Evolutionary conservation across 1,140 invertebrate species (phyloP).

Genomic region (Microplitis demolitor): DNA sequence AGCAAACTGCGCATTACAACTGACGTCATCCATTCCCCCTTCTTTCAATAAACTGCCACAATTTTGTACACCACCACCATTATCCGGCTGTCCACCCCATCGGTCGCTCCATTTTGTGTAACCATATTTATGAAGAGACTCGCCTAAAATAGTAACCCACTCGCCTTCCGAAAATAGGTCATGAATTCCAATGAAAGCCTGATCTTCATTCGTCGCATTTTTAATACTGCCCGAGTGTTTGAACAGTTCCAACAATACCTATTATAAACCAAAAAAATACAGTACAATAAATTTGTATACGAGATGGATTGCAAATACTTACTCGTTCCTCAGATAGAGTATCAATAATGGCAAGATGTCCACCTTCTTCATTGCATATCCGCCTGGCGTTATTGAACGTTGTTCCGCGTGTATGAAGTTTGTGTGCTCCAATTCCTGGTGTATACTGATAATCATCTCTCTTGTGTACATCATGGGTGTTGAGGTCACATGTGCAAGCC

Average conservation of each 20-base stretch:
- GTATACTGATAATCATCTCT: conserved; percentile 52
- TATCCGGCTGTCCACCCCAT: conserved; percentile 55
- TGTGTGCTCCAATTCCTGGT: conserved; percentile 47
- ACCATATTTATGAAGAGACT: conserved; percentile 53
- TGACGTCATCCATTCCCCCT: conserved; percentile 52
- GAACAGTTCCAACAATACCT: conserved; percentile 52
- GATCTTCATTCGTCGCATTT: conserved; percentile 38
- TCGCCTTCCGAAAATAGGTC: conserved; percentile 54
- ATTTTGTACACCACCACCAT: conserved; percentile 51
- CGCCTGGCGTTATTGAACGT: conserved; percentile 54
- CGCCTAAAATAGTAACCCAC: conserved; percentile 53
- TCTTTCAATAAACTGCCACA: conserved; percentile 53
- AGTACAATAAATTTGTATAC: not conserved
- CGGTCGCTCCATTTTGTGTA: conserved; percentile 53
- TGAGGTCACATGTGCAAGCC: conserved; percentile 47
- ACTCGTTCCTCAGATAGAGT: conserved; percentile 47
- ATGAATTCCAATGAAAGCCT: conserved; percentile 54
- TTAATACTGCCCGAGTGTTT: conserved; percentile 40
- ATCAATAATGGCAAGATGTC: conserved; percentile 54
- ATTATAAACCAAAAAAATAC: conserved; percentile 9
- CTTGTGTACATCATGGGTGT: conserved; percentile 27
- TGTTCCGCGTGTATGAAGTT: conserved; percentile 48
- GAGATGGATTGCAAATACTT: conserved; percentile 12
- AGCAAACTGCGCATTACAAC: conserved; percentile 46
- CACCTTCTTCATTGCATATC: conserved; percentile 52